Evolutionary conservation across 1,140 invertebrate species (phyloP).

Genomic region (Platyscapa corneri): DNA sequence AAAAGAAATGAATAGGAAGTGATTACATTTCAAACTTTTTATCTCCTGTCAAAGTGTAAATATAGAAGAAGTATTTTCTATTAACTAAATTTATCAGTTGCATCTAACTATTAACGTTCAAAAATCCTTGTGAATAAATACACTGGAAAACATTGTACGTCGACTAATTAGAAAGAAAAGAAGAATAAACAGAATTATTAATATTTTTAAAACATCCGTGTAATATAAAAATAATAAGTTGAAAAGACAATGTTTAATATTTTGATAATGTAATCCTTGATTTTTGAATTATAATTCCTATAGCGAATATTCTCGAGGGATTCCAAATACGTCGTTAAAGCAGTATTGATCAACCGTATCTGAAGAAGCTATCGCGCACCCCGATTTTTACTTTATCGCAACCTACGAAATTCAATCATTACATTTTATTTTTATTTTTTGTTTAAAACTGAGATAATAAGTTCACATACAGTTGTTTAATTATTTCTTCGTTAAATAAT

Average conservation of each 20-base stretch:
- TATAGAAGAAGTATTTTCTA: not conserved
- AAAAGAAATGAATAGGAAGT: not conserved
- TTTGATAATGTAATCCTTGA: not conserved
- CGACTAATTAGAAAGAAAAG: not conserved
- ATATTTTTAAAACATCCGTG: not conserved
- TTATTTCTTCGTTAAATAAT: not conserved
- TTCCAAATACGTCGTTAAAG: not conserved
- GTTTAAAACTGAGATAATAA: not conserved
- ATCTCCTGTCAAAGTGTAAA: not conserved
- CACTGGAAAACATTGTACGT: not conserved
- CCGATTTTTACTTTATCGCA: not conserved
- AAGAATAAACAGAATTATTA: not conserved
- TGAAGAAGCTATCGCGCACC: slow-evolving; percentile 6
- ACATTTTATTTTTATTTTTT: not conserved
- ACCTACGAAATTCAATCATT: slow-evolving; percentile 30
- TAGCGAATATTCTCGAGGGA: not conserved
- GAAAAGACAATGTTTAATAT: not conserved
- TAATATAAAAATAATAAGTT: not conserved
- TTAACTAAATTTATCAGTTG: not conserved
- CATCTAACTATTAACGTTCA: not conserved
- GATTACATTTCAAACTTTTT: not conserved
- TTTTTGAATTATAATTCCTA: not conserved
- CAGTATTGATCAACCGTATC: slow-evolving; percentile 42
- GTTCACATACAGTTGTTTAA: not conserved
- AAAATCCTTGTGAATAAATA: not conserved